These are phyloP conservation scores for Vanacampus margaritifer DNA, from an alignment of 2,113 vertebrate species.

Conservation along the genomic window DNA sequence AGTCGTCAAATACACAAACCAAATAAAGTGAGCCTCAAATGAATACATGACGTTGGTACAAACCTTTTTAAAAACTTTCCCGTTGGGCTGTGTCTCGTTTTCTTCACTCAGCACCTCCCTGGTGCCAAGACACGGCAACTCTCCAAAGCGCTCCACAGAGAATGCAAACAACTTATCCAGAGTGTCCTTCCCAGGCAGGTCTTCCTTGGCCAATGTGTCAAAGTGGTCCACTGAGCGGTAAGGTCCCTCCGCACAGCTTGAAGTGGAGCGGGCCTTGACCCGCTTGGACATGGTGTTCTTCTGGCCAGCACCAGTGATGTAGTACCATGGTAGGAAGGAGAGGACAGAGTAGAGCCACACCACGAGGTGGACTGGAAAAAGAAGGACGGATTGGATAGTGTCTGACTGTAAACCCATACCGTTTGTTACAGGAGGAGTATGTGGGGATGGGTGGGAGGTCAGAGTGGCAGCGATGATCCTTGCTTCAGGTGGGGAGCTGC, in stretches of 20 bases:
- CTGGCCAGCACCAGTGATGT: constrained; percentile 84
- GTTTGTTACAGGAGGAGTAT: constrained; percentile 27
- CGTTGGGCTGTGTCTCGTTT: constrained; percentile 88
- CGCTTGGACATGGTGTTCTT: constrained; percentile 82
- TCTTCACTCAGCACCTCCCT: constrained; percentile 88
- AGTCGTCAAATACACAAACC: neutral
- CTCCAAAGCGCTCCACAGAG: constrained; percentile 80
- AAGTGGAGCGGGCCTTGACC: constrained; percentile 84
- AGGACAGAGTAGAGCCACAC: constrained; percentile 90
- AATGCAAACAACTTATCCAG: constrained; percentile 90
- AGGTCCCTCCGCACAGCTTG: constrained; percentile 81
- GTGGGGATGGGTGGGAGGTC: neutral
- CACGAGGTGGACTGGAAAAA: constrained; percentile 86
- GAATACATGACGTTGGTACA: constrained; percentile 38
- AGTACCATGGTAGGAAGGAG: constrained; percentile 97
- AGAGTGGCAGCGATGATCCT: neutral
- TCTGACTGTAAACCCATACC: constrained; percentile 81
- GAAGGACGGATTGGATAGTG: constrained; percentile 70
- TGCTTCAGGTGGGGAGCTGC: neutral
- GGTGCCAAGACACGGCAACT: constrained; percentile 83
- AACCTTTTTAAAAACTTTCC: constrained; percentile 97
- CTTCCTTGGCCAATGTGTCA: constrained; percentile 81
- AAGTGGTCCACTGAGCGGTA: constrained; percentile 87
- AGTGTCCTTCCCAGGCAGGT: constrained; percentile 86
- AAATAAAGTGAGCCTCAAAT: neutral